phyloP scores from a whole-genome alignment of 2,888 invertebrate genomes.

The Allolobophora icterica region DNA sequence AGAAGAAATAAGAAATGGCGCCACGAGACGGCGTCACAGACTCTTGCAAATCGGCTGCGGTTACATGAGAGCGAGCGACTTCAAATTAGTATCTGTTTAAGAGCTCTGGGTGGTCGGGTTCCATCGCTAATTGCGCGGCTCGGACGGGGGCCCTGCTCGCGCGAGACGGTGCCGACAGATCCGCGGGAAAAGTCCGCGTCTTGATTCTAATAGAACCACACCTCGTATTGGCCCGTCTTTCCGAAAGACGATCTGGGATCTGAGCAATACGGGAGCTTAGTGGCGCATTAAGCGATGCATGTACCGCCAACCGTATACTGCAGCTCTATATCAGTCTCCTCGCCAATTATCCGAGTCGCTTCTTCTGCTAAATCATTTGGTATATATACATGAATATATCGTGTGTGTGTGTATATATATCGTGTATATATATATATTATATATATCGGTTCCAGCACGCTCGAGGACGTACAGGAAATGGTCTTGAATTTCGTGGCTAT shows the following conservation, averaged over 20 bases:
- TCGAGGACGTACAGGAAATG: neutral
- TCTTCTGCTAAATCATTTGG: neutral
- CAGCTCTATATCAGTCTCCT: conserved; percentile 15
- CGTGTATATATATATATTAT: neutral
- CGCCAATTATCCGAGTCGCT: conserved; percentile 22
- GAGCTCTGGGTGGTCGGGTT: neutral
- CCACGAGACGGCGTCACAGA: neutral
- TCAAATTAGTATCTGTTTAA: conserved; percentile 30
- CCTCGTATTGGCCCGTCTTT: conserved; percentile 26
- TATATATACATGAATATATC: neutral
- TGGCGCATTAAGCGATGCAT: conserved; percentile 7
- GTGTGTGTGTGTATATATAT: neutral
- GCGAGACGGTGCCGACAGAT: neutral
- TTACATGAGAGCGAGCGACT: neutral
- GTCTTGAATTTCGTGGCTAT: conserved; percentile 10
- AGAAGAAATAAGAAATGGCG: neutral
- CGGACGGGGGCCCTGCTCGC: neutral
- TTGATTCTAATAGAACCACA: conserved; percentile 26
- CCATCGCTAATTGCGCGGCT: conserved; percentile 22
- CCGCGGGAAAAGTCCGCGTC: conserved; percentile 23
- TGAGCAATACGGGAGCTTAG: conserved; percentile 28
- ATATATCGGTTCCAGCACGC: neutral
- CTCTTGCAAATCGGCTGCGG: conserved; percentile 24
- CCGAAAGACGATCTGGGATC: conserved; percentile 28
- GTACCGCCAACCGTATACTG: neutral